Evolutionary conservation across 2,797 vertebrate species (phyloP).

Genomic region (Craterocephalus amniculus): DNA sequence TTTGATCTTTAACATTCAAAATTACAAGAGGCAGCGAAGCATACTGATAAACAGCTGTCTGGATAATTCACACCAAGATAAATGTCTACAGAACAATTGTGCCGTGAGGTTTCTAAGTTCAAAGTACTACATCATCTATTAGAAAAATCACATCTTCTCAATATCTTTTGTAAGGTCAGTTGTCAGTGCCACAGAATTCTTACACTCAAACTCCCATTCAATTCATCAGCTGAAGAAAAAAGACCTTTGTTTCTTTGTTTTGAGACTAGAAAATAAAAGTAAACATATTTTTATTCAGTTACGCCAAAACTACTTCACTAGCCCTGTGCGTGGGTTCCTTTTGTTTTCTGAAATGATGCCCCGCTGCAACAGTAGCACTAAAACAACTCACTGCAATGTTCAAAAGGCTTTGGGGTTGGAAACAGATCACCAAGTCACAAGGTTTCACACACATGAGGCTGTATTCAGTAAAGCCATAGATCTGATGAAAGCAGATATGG

Average conservation of each 20-base stretch:
- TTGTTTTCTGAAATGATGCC: slow-evolving; percentile 54
- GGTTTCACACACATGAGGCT: slow-evolving; percentile 65
- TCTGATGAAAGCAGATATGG: slow-evolving; percentile 62
- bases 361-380: slow-evolving; percentile 74
- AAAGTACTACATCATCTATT: slow-evolving; percentile 69
- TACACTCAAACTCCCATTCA: slow-evolving; percentile 65
- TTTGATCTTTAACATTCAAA: slow-evolving; percentile 79
- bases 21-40: slow-evolving; percentile 81
- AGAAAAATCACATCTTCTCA: slow-evolving; percentile 62
- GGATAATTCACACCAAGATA: slow-evolving; percentile 81
- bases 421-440: slow-evolving; percentile 75
- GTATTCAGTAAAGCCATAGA: slow-evolving; percentile 62
- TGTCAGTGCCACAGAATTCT: slow-evolving; percentile 58
- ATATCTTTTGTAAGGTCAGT: slow-evolving; percentile 66
- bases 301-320: slow-evolving; percentile 71
- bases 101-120: slow-evolving; percentile 76
- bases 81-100: slow-evolving; percentile 80
- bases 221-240: slow-evolving; percentile 63
- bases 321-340: slow-evolving; percentile 68
- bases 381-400: slow-evolving; percentile 75
- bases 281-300: slow-evolving; percentile 64
- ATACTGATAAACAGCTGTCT: slow-evolving; percentile 79
- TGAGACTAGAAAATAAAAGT: slow-evolving; percentile 65
- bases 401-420: slow-evolving; percentile 65
- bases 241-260: slow-evolving; percentile 60